These are phyloP conservation scores for Syngnathus rostellatus DNA, from an alignment of 2,797 vertebrate species.

Conservation along the genomic window DNA sequence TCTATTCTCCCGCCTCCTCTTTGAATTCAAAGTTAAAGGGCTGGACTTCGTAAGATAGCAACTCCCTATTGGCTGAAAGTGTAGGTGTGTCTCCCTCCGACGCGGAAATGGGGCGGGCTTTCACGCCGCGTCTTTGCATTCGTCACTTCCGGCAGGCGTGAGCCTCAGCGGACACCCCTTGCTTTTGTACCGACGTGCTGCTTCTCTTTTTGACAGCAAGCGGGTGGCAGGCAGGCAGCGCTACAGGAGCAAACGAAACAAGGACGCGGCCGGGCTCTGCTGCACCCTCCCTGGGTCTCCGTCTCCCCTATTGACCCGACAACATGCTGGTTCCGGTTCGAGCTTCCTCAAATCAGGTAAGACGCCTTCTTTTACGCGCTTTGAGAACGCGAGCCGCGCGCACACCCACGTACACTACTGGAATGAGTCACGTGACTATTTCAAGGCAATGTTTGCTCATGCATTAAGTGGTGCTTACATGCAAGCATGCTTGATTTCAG, in stretches of 20 bases:
- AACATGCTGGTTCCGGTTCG: slow-evolving; percentile 52
- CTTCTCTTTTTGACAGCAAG: slow-evolving; percentile 48
- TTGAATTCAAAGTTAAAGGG: background rate
- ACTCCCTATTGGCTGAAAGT: slow-evolving; percentile 59
- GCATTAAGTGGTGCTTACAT: background rate
- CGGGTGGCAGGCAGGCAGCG: slow-evolving; percentile 51
- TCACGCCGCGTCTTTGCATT: slow-evolving; percentile 19
- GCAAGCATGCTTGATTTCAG: background rate
- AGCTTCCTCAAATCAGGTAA: slow-evolving; percentile 51
- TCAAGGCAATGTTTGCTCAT: background rate
- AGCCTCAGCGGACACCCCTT: slow-evolving; percentile 25
- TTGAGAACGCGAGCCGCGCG: background rate
- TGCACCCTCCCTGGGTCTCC: slow-evolving; percentile 12
- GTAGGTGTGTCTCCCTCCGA: slow-evolving; percentile 66
- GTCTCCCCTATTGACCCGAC: slow-evolving; percentile 9
- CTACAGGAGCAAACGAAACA: slow-evolving; percentile 39
- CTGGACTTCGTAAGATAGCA: slow-evolving; percentile 20
- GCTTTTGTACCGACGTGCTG: slow-evolving; percentile 53
- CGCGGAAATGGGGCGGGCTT: slow-evolving; percentile 17
- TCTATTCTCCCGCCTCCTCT: background rate
- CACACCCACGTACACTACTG: background rate
- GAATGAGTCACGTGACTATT: background rate
- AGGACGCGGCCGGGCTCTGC: slow-evolving; percentile 42
- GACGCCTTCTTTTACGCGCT: slow-evolving; percentile 10
- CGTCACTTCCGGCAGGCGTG: slow-evolving; percentile 37